phyloP scores from a whole-genome alignment of 2,888 invertebrate genomes.

The Tetropium fuscum region DNA sequence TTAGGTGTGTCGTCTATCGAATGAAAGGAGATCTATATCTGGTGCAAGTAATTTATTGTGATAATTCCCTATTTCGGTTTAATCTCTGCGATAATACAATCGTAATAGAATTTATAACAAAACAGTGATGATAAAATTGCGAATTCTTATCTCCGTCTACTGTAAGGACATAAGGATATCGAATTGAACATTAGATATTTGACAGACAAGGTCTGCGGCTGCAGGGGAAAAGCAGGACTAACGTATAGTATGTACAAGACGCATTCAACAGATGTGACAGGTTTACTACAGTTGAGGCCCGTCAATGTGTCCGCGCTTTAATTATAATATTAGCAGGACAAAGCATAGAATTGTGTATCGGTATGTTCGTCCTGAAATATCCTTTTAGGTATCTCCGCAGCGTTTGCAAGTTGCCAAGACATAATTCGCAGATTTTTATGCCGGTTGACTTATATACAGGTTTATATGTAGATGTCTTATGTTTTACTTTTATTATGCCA shows the following conservation, averaged over 20 bases:
- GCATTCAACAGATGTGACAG: slow-evolving; percentile 29
- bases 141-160: slow-evolving; percentile 25
- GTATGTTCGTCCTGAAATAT: slow-evolving; percentile 36
- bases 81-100: slow-evolving; percentile 35
- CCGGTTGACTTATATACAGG: slow-evolving; percentile 55
- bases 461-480: slow-evolving; percentile 52
- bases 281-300: slow-evolving; percentile 52
- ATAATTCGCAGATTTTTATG: slow-evolving; percentile 55
- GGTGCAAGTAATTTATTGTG: slow-evolving; percentile 18
- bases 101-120: slow-evolving; percentile 37
- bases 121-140: slow-evolving; percentile 26
- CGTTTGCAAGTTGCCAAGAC: slow-evolving; percentile 54
- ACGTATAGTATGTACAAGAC: slow-evolving; percentile 17
- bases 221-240: slow-evolving; percentile 17
- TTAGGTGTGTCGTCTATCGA: no score
- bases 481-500: slow-evolving; percentile 49
- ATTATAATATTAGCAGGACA: slow-evolving; percentile 60
- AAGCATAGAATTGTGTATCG: slow-evolving; percentile 44
- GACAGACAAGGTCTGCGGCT: slow-evolving; percentile 17
- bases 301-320: slow-evolving; percentile 61
- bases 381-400: slow-evolving; percentile 48
- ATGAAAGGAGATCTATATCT: slow-evolving; percentile 15
- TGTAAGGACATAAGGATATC: slow-evolving; percentile 12
- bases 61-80: slow-evolving; percentile 18
- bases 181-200: slow-evolving; percentile 26